Evolutionary conservation across 2,888 invertebrate genomes (phyloP), one percentile per base, ranked within the genome.

Genomic region (Eilema depressum): DNA sequence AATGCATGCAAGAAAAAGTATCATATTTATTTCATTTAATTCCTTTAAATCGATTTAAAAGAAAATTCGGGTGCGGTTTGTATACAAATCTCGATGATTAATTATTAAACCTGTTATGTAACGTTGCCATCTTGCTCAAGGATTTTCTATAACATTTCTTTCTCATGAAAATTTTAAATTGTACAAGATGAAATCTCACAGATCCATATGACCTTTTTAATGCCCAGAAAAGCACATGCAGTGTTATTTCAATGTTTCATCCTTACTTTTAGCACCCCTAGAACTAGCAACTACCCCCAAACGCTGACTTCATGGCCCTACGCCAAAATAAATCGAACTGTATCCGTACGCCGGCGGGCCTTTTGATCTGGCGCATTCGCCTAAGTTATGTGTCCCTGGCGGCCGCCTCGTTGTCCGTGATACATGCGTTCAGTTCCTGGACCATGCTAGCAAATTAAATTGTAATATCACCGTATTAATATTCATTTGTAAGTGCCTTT

Each of bases 331-430:
- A 93, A 93, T 93, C 91, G 88, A 85, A 76, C 76, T 76, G 83
- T 87, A 86, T 89, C 89, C 84, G 85, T 86, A 79, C 71, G 89
- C 91, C 92, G 86, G 83, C 85, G 88, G 92, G 88, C 89, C 87
- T 89, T 91, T 89, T 92, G 92, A 92, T 93, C 91, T 89, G 89
- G 83, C 84, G 86, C 86, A 81, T 84, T 82, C 90, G 90, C 89
- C 90, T 92, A 93, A 94, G 88, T 94, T 94, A 94, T 93, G 89
- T 86, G 87, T 90, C 94, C 94, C 94, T 83, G 82, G 93, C 85
- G 94, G 80, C 85, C 80, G 0, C 81, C 78, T 82, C 75, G 80
- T 80, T 83, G 78, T 64, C 75, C 70, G 73, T 86, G 86, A 86
- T 83, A 72, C 86, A 85, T 85, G 83, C 71, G 71, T 75, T 70